Conservation (phyloP, 1,140 invertebrate genomes). For the Drosophila kohkoa region DNA sequence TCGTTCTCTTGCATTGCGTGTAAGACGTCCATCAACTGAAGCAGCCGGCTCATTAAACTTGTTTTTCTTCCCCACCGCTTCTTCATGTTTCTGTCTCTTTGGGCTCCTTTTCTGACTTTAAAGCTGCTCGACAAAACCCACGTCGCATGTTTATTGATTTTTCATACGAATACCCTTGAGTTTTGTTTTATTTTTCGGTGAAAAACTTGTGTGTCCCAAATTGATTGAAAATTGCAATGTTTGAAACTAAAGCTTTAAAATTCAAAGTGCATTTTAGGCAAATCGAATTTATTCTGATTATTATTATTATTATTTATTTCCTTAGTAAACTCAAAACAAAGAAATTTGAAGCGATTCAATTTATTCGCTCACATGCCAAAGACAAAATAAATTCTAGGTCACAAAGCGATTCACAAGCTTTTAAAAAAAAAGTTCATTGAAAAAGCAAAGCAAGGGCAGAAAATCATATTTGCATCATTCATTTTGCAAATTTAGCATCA, state of each 20-base stretch:
- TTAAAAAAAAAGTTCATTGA: too few relatives aligned
- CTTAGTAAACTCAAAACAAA: conserved; percentile 13
- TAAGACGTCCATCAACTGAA: conserved; percentile 74
- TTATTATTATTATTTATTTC: too few relatives aligned
- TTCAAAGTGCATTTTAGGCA: conserved; percentile 8
- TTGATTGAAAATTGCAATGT: conserved; percentile 7
- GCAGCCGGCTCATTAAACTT: conserved; percentile 79
- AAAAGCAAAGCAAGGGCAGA: too few relatives aligned
- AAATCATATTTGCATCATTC: background rate
- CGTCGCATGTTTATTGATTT: conserved; percentile 45
- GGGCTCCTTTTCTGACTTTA: conserved; percentile 51
- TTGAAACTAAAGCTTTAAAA: background rate
- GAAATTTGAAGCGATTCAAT: too few relatives aligned
- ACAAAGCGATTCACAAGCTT: too few relatives aligned
- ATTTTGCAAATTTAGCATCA: background rate
- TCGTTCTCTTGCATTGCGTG: conserved; percentile 63
- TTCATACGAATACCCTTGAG: background rate
- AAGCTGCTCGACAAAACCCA: conserved; percentile 42
- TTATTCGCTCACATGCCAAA: too few relatives aligned
- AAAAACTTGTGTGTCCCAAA: conserved; percentile 2
- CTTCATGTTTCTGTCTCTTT: conserved; percentile 8
- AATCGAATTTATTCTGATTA: background rate
- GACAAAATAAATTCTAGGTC: too few relatives aligned
- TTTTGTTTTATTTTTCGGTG: background rate
- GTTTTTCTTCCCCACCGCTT: conserved; percentile 13